Base-by-base conservation (phyloP, 1,140 invertebrate species). In the Augochlora pura region DNA sequence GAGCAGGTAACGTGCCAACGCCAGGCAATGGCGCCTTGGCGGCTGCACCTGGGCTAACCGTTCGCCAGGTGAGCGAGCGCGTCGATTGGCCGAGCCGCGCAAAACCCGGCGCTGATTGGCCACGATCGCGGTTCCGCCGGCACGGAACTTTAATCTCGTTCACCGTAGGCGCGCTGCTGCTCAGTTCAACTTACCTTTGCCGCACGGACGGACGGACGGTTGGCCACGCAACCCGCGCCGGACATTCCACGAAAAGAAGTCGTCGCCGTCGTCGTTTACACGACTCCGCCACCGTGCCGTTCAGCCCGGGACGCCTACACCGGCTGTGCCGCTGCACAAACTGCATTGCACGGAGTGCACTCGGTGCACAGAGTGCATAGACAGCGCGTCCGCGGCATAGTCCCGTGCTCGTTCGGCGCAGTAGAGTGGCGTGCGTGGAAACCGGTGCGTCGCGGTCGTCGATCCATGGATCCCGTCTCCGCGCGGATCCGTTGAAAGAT, bases 151-250 rank as follows among this genome's bases (percentile, higher is more conserved):
- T 89, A 91, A 91, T 92, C 90, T 91, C 89, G 85, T 91, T 91
- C 91, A 90, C 90, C 88, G 90, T 91, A 90, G 86, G 85, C 86
- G 89, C 88, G 87, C 84, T 86, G 82, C 80, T 87, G 85, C 87
- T 91, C 90, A 92, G 91, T 92, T 92, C 88, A 87, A 91, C 88
- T 91, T 89, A 91, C 90, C 89, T 91, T 90, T 76, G 90, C 88
- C 80, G 82, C 80, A 90, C 88, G 89, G 88, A 87, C 82, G 82
- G 89, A 87, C 83, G 82, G 83, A 57, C 54, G 54, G n/a, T 9
- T 49, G 82, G 59, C 72, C 59, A 77, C 59, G 78, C 68, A 70
- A 80, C 57, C 60, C 49, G 60, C 38, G 52, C 32, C 69, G 52
- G 60, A 81, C 66, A 69, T 76, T 83, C 39, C 46, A 18, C 52